Evolutionary conservation across 2,888 invertebrate species (phyloP), one percentile per base, ranked within the genome.

Genomic region (Cabera pusaria): DNA sequence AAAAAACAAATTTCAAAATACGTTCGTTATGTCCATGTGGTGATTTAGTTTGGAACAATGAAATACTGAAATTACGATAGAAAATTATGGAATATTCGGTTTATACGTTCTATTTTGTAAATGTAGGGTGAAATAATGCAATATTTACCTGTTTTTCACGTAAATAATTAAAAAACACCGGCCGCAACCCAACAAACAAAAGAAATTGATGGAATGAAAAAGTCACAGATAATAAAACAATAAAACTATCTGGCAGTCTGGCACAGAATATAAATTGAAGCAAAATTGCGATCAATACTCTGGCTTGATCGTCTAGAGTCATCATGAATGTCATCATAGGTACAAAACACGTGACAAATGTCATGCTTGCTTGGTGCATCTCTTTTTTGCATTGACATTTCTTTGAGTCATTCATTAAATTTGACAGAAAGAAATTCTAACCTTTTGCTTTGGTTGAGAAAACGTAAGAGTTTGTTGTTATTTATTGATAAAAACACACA

Each of bases 401-500:
- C 12, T 31, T 44, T 41, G 40, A 44, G 29, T 49, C 36, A 40
- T 27, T 31, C 35, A 27, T 36, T 10, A 20, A 5, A 28, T 37
- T 32, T 43, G 42, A 36, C 43, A 47, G 42, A 37, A 40, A 36
- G 38, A 47, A 47, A 50, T 49, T 47, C 32, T 72, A 75, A 74
- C 72, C 72, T 74, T 59, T 56, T 56, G 58, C 55, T 61, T 54
- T 61, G 59, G 49, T 60, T 52, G 58, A 55, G 51, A 64, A 70
- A 53, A 59, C 63, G 57, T 60, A 66, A 54, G 68, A 54, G 60
- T 69, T 56, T 64, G 52, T 46, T 54, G 50, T 50, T 59, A 64
- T 63, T n/a, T 71, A 73, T 66, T 65, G 65, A 57, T 66, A 49
- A 50, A 59, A 67, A 69, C 62, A 69, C 18, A 70, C 56, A 63